These are phyloP conservation scores for Halesus radiatus DNA, from an alignment of 1,140 invertebrate genomes.

Conservation along the genomic window DNA sequence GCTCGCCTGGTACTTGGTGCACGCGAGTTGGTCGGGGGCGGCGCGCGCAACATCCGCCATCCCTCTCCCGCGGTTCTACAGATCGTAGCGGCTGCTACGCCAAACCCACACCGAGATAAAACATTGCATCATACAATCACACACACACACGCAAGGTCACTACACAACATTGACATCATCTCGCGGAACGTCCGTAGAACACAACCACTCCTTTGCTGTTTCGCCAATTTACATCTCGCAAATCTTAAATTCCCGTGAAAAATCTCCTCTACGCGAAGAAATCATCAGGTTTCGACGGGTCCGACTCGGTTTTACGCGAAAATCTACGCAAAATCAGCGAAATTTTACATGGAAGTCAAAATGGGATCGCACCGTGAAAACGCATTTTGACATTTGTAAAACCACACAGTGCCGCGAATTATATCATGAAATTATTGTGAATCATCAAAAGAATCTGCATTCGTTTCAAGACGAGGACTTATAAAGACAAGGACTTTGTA, in stretches of 20 bases:
- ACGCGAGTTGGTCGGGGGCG: background rate
- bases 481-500: background rate
- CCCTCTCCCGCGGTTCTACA: background rate
- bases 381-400: constrained; percentile 37
- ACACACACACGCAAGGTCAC: constrained; percentile 35
- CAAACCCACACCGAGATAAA: constrained; percentile 11
- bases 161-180: constrained; percentile 31
- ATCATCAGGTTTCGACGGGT: background rate
- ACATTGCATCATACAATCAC: constrained; percentile 2
- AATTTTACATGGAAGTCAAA: background rate
- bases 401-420: background rate
- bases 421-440: background rate
- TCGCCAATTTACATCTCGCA: background rate
- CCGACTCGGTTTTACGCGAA: background rate
- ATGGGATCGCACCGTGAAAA: constrained; percentile 11
- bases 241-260: constrained; percentile 17
- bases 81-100: constrained; percentile 35
- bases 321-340: background rate
- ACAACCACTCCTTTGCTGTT: constrained; percentile 46
- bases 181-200: constrained; percentile 16
- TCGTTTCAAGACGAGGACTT: background rate
- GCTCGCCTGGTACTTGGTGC: background rate
- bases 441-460: background rate
- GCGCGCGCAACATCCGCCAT: constrained; percentile 29
- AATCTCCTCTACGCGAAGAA: background rate